phyloP scores from a whole-genome alignment of 37 sponge, comb jelly and placozoan species.

The Ephydatia muelleri region DNA sequence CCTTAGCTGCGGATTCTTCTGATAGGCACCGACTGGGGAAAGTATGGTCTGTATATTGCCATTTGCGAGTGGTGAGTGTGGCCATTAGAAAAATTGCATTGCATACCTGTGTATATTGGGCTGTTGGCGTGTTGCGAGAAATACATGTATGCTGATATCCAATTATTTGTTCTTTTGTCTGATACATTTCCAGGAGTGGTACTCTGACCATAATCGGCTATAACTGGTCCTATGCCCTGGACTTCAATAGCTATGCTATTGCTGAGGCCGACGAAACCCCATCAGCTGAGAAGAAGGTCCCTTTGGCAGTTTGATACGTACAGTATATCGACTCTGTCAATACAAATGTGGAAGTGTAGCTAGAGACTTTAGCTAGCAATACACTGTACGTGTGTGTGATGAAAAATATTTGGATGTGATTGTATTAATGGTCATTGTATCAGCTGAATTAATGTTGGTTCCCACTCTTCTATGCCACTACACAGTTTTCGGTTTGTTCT shows the following conservation, averaged over 20 bases:
- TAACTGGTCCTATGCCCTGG: slow-evolving; percentile 10
- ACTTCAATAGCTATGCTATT: neutral
- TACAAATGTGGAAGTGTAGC: no score
- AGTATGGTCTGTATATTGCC: slow-evolving; percentile 56
- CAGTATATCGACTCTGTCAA: no score
- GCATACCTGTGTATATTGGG: no score
- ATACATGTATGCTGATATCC: neutral
- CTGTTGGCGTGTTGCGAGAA: no score
- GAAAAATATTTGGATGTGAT: no score
- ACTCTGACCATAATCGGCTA: slow-evolving; percentile 8
- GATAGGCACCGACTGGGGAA: slow-evolving; percentile 45
- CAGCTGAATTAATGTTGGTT: no score
- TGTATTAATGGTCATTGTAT: no score
- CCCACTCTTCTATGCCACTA: no score
- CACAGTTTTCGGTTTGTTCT: no score
- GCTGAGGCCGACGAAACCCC: slow-evolving; percentile 4
- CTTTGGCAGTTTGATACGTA: neutral
- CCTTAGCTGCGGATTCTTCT: no score
- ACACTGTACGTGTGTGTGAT: no score
- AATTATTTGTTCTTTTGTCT: neutral
- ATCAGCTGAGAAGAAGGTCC: neutral
- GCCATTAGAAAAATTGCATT: neutral
- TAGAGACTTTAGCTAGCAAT: no score
- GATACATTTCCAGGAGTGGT: slow-evolving; percentile 3
- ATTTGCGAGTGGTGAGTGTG: slow-evolving; percentile 64